A percentile compares a stretch with the other conserved stretches of the same genome.
Evolutionary conservation across 2,888 invertebrate species (phyloP).

Genomic region (Caenorhabditis angaria): DNA sequence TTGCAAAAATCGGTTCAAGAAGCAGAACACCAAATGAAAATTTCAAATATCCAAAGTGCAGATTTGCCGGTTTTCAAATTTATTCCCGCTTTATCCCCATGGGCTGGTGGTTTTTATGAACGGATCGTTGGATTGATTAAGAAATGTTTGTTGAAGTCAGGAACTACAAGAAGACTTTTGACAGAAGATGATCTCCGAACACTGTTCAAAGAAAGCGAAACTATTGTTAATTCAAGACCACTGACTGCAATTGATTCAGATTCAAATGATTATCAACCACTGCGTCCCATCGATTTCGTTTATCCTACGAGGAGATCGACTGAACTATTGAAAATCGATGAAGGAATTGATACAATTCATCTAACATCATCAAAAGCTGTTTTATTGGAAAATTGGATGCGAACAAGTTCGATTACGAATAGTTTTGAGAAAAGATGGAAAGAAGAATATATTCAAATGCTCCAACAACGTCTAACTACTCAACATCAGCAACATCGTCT

Average conservation of each 20-base stretch:
- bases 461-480: no score
- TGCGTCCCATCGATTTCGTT: not conserved
- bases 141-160: conserved; percentile 2
- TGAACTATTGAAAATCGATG: no score
- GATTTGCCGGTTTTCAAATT: conserved; percentile 10
- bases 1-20: not conserved
- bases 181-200: conserved; percentile 13
- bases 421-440: no score
- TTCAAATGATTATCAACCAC: not conserved
- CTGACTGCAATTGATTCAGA: not conserved
- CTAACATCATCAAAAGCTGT: no score
- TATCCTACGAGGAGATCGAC: no score
- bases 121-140: conserved; percentile 69
- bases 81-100: conserved; percentile 55
- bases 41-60: not conserved
- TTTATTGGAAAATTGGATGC: no score
- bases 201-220: conserved; percentile 7
- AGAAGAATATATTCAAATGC: no score
- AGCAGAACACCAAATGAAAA: not conserved
- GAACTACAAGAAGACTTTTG: conserved; percentile 7
- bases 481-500: no score
- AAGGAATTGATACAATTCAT: no score
- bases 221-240: not conserved
- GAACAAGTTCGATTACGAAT: no score
- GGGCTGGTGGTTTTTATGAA: conserved; percentile 75